These are phyloP conservation scores for Synanthedon vespiformis DNA, from an alignment of 2,888 invertebrate genomes.

Conservation along the genomic window DNA sequence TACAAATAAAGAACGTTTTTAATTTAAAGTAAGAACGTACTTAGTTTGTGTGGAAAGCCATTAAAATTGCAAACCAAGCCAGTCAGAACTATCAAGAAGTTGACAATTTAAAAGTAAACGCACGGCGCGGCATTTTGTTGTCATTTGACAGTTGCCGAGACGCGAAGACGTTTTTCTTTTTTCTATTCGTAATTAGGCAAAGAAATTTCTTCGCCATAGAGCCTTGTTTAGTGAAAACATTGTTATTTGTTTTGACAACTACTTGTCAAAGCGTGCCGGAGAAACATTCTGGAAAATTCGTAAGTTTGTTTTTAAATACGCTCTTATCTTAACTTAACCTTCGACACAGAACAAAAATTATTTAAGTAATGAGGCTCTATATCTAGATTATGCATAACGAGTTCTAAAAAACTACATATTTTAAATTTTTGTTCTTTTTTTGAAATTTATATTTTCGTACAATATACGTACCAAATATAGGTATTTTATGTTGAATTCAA, in stretches of 20 bases:
- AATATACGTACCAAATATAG: too few relatives aligned
- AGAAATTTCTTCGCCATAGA: not conserved
- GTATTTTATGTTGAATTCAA: too few relatives aligned
- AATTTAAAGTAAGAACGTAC: too few relatives aligned
- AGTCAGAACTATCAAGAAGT: not conserved
- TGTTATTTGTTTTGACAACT: not conserved
- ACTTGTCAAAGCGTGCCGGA: not conserved
- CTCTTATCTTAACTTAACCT: too few relatives aligned
- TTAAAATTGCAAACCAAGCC: not conserved
- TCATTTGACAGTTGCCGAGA: conserved; percentile 18
- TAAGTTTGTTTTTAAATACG: too few relatives aligned
- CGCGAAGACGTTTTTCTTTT: conserved; percentile 9
- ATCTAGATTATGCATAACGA: too few relatives aligned
- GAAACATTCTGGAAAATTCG: not conserved
- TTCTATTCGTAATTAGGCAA: conserved; percentile 5
- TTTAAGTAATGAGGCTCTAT: too few relatives aligned
- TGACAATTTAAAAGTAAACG: conserved; percentile 18
- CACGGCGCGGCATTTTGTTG: conserved; percentile 18
- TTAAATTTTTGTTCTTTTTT: too few relatives aligned
- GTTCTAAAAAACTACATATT: too few relatives aligned
- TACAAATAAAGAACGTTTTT: too few relatives aligned
- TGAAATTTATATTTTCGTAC: too few relatives aligned
- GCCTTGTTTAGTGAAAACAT: not conserved
- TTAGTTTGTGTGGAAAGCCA: not conserved
- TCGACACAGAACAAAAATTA: too few relatives aligned